Conservation (phyloP, 2,113 vertebrate species). For the Lepus europaeus region DNA sequence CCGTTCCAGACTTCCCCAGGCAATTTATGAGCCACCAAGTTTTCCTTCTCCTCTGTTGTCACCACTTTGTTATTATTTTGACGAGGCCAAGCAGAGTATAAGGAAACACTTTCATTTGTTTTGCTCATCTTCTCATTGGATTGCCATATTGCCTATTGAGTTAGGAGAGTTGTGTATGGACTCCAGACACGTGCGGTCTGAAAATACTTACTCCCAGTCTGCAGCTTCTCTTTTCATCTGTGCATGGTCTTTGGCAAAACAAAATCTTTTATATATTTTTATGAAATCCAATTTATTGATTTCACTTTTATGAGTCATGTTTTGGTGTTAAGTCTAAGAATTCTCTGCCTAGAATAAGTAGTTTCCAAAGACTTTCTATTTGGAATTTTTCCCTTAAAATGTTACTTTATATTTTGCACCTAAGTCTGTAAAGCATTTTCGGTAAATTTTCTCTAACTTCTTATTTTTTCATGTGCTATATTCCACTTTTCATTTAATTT, state of each 20-base stretch:
- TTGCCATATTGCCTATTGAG: background rate
- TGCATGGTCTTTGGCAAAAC: background rate
- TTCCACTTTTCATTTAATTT: background rate
- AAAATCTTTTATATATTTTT: background rate
- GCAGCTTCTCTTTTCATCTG: background rate
- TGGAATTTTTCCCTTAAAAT: background rate
- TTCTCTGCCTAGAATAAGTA: background rate
- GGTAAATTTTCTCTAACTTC: background rate
- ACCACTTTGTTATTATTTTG: too few relatives aligned
- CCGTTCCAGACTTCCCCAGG: too few relatives aligned
- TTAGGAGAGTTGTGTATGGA: background rate
- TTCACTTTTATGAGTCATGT: background rate
- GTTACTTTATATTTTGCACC: background rate
- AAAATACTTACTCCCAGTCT: background rate
- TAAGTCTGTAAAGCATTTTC: background rate
- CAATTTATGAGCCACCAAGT: background rate
- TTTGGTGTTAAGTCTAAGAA: background rate
- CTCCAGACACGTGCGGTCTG: background rate
- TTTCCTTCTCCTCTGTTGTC: background rate
- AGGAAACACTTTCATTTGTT: too few relatives aligned
- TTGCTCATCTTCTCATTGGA: background rate
- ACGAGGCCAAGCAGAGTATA: fast-evolving
- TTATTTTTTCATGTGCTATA: background rate
- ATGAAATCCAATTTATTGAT: background rate
- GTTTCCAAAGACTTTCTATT: background rate